Conservation (phyloP, 2,113 vertebrate species). For the Blennius ocellaris region DNA sequence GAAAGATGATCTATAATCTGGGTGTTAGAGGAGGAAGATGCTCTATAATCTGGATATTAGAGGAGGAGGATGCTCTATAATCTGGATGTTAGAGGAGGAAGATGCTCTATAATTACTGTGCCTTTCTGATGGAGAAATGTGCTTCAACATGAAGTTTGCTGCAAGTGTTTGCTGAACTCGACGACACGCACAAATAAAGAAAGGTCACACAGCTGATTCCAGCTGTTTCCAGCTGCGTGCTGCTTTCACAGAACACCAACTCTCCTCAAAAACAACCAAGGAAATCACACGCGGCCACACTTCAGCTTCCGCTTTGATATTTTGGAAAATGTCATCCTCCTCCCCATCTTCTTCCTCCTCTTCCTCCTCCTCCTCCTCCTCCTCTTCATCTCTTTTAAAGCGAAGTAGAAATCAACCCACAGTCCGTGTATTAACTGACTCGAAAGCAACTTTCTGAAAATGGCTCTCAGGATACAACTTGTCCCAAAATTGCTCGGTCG, state of each 20-base stretch:
- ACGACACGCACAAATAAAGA: background rate
- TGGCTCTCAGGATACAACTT: too few species aligned
- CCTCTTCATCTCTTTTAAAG: slow-evolving; percentile 7
- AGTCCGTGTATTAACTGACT: too few species aligned
- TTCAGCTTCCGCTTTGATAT: slow-evolving; percentile 16
- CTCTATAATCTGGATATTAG: too few species aligned
- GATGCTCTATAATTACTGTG: too few species aligned
- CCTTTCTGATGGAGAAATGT: too few species aligned
- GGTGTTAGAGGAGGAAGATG: too few species aligned
- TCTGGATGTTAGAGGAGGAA: too few species aligned
- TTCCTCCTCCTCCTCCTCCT: slow-evolving; percentile 1
- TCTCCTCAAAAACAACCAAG: background rate
- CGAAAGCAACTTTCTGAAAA: too few species aligned
- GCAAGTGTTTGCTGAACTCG: slow-evolving; percentile 10
- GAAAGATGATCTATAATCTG: too few species aligned
- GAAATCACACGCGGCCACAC: background rate
- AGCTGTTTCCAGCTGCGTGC: background rate
- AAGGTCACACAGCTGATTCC: slow-evolving; percentile 69
- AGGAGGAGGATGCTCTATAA: too few species aligned
- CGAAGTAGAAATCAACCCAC: slow-evolving; percentile 3
- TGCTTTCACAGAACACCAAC: background rate
- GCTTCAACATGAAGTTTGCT: too few species aligned
- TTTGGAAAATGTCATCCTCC: slow-evolving; percentile 40
- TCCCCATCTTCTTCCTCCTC: background rate
- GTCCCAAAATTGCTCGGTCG: too few species aligned